These are phyloP conservation scores for Prionace glauca DNA, from an alignment of 2,797 vertebrate genomes.

Conservation along the genomic window DNA sequence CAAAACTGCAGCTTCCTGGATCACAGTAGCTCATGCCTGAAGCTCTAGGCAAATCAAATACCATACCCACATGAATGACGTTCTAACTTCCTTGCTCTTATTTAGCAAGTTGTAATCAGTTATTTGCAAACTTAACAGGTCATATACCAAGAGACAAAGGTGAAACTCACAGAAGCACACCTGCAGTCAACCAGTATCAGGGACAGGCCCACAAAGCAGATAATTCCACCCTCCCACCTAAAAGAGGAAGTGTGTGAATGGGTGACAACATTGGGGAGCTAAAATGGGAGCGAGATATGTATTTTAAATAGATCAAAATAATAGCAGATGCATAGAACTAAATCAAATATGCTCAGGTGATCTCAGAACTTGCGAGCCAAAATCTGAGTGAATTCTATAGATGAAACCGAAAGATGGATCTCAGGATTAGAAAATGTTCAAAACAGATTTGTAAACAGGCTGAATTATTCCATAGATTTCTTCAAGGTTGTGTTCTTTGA, in stretches of 20 bases:
- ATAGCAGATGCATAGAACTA: too few species aligned
- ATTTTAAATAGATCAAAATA: not conserved
- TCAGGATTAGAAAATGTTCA: not conserved
- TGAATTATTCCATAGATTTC: not conserved
- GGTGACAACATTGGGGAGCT: not conserved
- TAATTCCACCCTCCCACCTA: not conserved
- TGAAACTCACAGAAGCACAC: not conserved
- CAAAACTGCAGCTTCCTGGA: not conserved
- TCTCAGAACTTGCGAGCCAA: not conserved
- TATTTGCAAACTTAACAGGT: not conserved
- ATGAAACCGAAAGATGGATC: not conserved
- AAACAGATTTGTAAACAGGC: not conserved
- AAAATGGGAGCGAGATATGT: not conserved
- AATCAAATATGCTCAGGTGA: not conserved
- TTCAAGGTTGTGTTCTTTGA: not conserved
- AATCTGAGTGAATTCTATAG: not conserved
- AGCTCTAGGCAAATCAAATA: not conserved
- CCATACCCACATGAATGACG: too few species aligned
- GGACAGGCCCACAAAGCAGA: not conserved
- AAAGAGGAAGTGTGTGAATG: slow-evolving; percentile 1
- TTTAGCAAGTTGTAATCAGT: not conserved
- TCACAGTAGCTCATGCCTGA: not conserved
- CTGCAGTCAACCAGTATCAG: not conserved
- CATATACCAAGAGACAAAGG: not conserved
- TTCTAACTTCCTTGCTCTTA: not conserved